These are phyloP conservation scores for Digitonthophagus gazella DNA, from an alignment of 2,888 invertebrate species.

Conservation along the genomic window DNA sequence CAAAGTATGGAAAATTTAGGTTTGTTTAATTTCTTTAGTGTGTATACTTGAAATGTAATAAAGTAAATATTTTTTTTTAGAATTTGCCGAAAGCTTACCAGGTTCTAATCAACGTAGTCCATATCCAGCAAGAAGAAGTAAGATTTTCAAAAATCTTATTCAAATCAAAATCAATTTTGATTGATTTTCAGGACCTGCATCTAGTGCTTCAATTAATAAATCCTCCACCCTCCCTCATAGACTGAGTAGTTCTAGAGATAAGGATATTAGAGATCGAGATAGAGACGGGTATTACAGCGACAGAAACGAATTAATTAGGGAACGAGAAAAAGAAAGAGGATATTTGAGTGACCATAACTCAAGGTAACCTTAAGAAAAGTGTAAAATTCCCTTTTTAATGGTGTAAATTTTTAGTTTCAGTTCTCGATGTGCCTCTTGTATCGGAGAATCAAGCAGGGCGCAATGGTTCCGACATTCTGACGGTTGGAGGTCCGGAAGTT, in stretches of 20 bases:
- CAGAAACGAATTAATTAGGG: slow-evolving; percentile 78
- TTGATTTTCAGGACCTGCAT: slow-evolving; percentile 55
- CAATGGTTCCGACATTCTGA: slow-evolving; percentile 91
- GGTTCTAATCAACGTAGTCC: slow-evolving; percentile 83
- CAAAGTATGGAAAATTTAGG: slow-evolving; percentile 96
- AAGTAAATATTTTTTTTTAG: slow-evolving; percentile 53
- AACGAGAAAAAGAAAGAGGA: slow-evolving; percentile 74
- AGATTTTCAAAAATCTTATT: slow-evolving; percentile 50
- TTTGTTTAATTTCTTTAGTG: slow-evolving; percentile 45
- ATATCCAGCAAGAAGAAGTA: slow-evolving; percentile 80
- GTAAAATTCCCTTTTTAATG: neutral
- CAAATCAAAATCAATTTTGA: slow-evolving; percentile 3
- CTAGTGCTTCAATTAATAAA: slow-evolving; percentile 70
- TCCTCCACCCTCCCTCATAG: slow-evolving; percentile 83
- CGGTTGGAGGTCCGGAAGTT: slow-evolving; percentile 79
- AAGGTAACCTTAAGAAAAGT: slow-evolving; percentile 53
- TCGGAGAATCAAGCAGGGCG: slow-evolving; percentile 84
- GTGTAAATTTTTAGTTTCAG: slow-evolving; percentile 42
- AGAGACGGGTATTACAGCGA: slow-evolving; percentile 89
- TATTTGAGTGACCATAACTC: slow-evolving; percentile 81
- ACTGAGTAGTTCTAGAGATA: slow-evolving; percentile 60
- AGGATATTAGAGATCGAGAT: slow-evolving; percentile 60
- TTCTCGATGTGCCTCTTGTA: slow-evolving; percentile 79
- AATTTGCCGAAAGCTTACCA: slow-evolving; percentile 84
- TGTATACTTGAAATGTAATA: neutral